Evolutionary conservation across 2,113 vertebrate species (phyloP).

Genomic region (Laterallus jamaicensis): DNA sequence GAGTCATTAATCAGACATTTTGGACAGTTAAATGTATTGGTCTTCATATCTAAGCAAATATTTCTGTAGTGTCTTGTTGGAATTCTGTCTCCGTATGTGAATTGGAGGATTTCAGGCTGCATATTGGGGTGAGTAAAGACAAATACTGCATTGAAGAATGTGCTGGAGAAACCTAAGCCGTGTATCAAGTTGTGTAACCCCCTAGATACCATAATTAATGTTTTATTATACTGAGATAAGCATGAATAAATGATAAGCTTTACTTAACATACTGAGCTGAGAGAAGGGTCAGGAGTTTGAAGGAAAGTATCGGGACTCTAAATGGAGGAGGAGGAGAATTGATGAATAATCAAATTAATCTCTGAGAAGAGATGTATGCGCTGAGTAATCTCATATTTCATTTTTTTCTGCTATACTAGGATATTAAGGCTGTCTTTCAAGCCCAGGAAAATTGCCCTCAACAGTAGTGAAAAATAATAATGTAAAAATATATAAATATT

Average conservation of each 20-base stretch:
- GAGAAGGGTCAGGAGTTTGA: slow-evolving; percentile 3
- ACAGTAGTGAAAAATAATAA: neutral
- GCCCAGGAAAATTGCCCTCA: neutral
- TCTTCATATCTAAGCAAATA: neutral
- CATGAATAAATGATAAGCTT: slow-evolving; percentile 25
- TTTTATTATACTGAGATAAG: slow-evolving; percentile 40
- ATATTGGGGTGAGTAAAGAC: neutral
- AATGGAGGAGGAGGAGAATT: neutral
- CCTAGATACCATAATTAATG: slow-evolving; percentile 31
- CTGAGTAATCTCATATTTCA: neutral
- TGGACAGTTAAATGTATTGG: neutral
- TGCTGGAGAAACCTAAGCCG: neutral
- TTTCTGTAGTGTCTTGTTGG: neutral
- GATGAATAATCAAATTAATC: neutral
- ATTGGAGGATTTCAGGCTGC: neutral
- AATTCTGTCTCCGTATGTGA: neutral
- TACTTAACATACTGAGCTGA: neutral
- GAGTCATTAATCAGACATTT: neutral
- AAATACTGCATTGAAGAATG: neutral
- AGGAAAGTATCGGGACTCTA: neutral
- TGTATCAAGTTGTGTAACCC: neutral
- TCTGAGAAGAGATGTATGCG: neutral
- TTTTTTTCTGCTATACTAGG: neutral
- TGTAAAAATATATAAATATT: slow-evolving; percentile 1
- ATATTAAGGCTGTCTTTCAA: neutral